Conservation (phyloP, 2,888 invertebrate species). For the Euphydryas editha region DNA sequence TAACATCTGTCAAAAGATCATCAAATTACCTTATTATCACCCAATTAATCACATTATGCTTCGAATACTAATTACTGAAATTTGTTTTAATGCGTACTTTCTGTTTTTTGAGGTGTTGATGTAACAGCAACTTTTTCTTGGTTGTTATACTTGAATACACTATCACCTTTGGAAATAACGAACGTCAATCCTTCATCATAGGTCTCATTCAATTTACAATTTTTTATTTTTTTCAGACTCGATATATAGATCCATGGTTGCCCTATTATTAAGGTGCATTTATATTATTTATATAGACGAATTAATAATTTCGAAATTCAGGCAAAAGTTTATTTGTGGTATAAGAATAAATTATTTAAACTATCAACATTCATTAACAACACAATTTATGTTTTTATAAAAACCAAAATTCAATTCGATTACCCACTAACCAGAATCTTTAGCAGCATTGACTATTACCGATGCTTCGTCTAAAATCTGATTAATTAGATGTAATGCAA, state of each 20-base stretch:
- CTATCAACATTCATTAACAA: no score
- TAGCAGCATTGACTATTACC: constrained; percentile 62
- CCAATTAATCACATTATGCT: neutral
- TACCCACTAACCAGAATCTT: constrained; percentile 57
- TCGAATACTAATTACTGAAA: neutral
- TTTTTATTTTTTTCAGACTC: constrained; percentile 52
- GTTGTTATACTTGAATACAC: constrained; percentile 48
- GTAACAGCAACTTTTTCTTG: constrained; percentile 59
- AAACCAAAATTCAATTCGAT: neutral
- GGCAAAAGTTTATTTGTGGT: no score
- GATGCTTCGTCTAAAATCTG: constrained; percentile 73
- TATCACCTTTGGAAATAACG: constrained; percentile 51
- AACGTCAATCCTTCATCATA: constrained; percentile 51
- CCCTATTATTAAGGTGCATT: constrained; percentile 51
- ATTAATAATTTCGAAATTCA: no score
- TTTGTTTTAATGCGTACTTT: constrained; percentile 42
- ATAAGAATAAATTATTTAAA: no score
- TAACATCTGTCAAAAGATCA: constrained; percentile 25
- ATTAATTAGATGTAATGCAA: constrained; percentile 68
- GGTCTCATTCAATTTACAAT: constrained; percentile 45
- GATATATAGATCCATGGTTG: constrained; percentile 60
- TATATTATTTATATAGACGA: no score
- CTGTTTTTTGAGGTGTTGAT: constrained; percentile 68
- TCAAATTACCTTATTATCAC: neutral
- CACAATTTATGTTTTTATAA: no score